These are phyloP conservation scores for Clarias platycephalus DNA, from an alignment of 2,797 vertebrate species.

Conservation along the genomic window DNA sequence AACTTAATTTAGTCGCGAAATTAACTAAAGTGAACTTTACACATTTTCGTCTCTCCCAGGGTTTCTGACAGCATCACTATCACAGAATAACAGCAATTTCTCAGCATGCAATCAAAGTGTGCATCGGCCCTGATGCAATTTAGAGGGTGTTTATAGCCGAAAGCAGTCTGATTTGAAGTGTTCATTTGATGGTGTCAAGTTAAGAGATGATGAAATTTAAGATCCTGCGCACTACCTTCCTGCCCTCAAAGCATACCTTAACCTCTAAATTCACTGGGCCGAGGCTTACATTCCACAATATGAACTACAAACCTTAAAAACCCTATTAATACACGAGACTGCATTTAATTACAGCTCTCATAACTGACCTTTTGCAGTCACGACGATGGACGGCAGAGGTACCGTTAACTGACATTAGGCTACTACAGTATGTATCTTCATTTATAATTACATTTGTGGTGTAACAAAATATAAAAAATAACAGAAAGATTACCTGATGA, in stretches of 20 bases:
- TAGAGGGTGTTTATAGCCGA: conserved; percentile 42
- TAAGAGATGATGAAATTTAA: conserved; percentile 35
- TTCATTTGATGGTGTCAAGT: conserved; percentile 50
- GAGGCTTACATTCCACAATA: neutral
- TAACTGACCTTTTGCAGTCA: neutral
- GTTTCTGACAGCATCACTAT: conserved; percentile 47
- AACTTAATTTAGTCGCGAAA: conserved; percentile 16
- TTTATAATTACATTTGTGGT: too few relatives aligned
- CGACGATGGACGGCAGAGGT: too few relatives aligned
- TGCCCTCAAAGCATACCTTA: conserved; percentile 36
- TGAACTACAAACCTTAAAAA: neutral
- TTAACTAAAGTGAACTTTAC: conserved; percentile 25
- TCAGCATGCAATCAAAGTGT: conserved; percentile 48
- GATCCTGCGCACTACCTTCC: conserved; percentile 32
- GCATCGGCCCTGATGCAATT: conserved; percentile 43
- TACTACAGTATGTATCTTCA: too few relatives aligned
- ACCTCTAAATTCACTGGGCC: conserved; percentile 9
- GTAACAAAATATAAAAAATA: too few relatives aligned
- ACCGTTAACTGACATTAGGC: too few relatives aligned
- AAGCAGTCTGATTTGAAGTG: conserved; percentile 51
- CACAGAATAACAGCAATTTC: conserved; percentile 56
- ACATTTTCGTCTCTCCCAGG: conserved; percentile 9
- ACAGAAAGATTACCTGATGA: too few relatives aligned
- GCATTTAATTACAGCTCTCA: neutral
- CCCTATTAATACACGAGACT: neutral